A percentile compares a stretch with the other conserved stretches of the same genome.
Evolutionary conservation across 2,113 vertebrate genomes (phyloP).

Genomic region (Rhinolophus sinicus): DNA sequence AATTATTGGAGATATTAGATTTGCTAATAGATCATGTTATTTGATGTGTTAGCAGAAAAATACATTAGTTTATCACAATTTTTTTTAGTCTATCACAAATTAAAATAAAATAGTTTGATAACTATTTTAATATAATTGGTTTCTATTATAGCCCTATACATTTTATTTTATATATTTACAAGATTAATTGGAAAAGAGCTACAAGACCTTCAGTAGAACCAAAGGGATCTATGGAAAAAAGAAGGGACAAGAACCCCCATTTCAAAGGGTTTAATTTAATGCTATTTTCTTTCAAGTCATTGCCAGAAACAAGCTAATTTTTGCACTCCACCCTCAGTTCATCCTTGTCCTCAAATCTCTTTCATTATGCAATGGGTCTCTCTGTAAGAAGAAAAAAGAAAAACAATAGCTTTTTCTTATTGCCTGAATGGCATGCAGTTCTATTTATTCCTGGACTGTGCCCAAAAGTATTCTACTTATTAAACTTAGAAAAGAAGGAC

Average conservation of each 20-base stretch:
- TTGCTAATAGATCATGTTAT: background rate
- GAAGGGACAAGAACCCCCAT: background rate
- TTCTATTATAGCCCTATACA: background rate
- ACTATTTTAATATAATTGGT: background rate
- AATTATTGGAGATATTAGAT: background rate
- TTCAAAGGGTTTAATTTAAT: constrained; percentile 25
- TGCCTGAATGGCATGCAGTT: background rate
- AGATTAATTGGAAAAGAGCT: background rate
- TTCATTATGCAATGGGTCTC: background rate
- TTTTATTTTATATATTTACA: background rate
- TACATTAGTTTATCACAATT: background rate
- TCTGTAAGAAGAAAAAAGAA: background rate
- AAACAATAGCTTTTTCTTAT: background rate
- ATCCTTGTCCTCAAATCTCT: background rate
- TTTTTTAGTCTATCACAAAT: background rate
- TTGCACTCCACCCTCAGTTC: background rate
- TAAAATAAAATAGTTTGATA: background rate
- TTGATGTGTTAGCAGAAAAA: background rate
- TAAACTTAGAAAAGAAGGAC: constrained; percentile 7
- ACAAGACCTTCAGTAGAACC: background rate
- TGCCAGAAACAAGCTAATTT: background rate
- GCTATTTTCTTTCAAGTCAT: background rate
- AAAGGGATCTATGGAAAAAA: background rate
- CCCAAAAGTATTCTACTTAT: background rate
- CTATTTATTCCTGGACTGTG: background rate